A percentile compares a stretch with the other conserved stretches of the same genome.
phyloP scores from a whole-genome alignment of 1,140 invertebrate genomes.

The Heliconius himera region DNA sequence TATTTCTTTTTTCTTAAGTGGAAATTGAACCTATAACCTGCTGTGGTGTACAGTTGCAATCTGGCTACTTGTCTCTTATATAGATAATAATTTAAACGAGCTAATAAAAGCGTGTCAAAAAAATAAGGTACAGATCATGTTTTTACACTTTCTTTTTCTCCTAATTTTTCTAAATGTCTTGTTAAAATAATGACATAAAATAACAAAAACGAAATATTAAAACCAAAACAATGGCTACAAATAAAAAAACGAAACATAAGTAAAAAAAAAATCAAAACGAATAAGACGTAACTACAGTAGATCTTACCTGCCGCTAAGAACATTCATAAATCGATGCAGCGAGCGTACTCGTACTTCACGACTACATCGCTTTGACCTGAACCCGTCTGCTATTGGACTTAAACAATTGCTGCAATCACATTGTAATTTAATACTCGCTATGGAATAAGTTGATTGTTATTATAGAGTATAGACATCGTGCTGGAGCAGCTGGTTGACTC shows the following conservation, averaged over 20 bases:
- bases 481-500: not conserved
- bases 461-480: not conserved
- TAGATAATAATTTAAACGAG: too few species aligned
- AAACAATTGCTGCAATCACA: slow-evolving; percentile 35
- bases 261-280: not conserved
- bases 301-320: not conserved
- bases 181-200: too few species aligned
- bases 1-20: too few species aligned
- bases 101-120: too few species aligned
- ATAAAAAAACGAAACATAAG: not conserved
- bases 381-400: slow-evolving; percentile 19
- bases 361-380: slow-evolving; percentile 21
- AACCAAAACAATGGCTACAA: not conserved
- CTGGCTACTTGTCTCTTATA: too few species aligned
- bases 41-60: too few species aligned
- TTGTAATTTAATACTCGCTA: slow-evolving; percentile 7
- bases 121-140: too few species aligned
- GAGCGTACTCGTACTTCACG: not conserved
- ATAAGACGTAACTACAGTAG: not conserved
- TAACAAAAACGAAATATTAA: too few species aligned
- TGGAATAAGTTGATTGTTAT: not conserved
- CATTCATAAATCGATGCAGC: slow-evolving; percentile 17
- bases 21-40: too few species aligned
- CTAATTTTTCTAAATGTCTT: too few species aligned
- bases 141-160: too few species aligned